These are phyloP conservation scores for Bettongia penicillata DNA, from an alignment of 2,113 vertebrate genomes.

Conservation along the genomic window DNA sequence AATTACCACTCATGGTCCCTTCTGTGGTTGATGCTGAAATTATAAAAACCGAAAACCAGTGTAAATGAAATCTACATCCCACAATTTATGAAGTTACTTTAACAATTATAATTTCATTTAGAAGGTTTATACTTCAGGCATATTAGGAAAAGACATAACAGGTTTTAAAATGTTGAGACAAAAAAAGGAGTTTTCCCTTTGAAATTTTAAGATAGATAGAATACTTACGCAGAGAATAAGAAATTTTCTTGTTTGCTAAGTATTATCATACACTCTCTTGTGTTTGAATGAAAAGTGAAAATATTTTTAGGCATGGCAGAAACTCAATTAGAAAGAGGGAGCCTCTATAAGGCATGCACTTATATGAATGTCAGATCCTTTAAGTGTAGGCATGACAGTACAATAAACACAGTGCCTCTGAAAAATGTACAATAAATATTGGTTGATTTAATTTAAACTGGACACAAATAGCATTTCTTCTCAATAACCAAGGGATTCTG, in stretches of 20 bases:
- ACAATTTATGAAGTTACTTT: background rate
- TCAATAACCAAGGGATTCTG: background rate
- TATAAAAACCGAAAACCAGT: background rate
- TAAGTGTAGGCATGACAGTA: background rate
- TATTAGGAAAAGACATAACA: background rate
- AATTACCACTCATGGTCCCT: background rate
- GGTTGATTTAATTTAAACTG: background rate
- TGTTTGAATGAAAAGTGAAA: background rate
- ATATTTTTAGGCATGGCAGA: background rate
- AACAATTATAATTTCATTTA: background rate
- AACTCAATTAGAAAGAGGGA: background rate
- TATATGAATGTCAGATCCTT: background rate
- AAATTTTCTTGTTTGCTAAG: background rate
- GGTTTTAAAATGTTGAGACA: background rate
- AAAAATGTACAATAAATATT: background rate
- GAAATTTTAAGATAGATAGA: background rate
- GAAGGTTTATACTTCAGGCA: background rate
- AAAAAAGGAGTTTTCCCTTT: background rate
- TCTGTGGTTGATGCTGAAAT: background rate
- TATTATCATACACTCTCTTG: background rate
- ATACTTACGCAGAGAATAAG: background rate
- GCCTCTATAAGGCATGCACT: background rate
- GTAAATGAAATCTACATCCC: background rate
- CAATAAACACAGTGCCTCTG: background rate
- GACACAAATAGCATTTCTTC: background rate